These are phyloP conservation scores for Epirrita christyi DNA, from an alignment of 2,888 invertebrate genomes.

Conservation along the genomic window DNA sequence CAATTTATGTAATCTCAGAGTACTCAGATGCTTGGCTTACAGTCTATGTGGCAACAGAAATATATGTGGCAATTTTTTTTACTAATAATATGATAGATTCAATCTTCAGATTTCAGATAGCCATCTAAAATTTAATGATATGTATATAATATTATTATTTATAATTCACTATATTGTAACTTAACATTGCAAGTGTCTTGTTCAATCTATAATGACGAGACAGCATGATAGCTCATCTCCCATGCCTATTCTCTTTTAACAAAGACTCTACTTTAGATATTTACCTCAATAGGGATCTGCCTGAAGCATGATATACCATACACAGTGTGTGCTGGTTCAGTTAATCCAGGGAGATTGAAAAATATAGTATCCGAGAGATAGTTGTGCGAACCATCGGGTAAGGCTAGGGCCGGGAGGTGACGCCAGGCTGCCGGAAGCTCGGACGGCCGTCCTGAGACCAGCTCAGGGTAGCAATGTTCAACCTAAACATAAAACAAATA, in stretches of 20 bases:
- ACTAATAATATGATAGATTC: too few species aligned
- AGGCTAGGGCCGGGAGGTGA: constrained; percentile 96
- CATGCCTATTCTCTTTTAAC: too few species aligned
- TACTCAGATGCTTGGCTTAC: too few species aligned
- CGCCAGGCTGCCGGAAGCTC: constrained; percentile 97
- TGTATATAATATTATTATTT: too few species aligned
- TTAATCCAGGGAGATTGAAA: constrained; percentile 96
- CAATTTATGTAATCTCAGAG: too few species aligned
- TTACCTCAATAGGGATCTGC: constrained; percentile 97
- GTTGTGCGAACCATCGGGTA: constrained; percentile 99
- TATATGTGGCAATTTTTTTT: too few species aligned
- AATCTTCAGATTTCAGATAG: too few species aligned
- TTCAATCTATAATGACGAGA: background rate
- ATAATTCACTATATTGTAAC: too few species aligned
- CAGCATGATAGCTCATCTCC: too few species aligned
- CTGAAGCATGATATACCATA: constrained; percentile 99
- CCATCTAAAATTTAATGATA: too few species aligned
- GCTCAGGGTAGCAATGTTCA: constrained; percentile 96
- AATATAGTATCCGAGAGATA: constrained; percentile 97
- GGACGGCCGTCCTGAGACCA: constrained; percentile 90
- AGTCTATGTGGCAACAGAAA: too few species aligned
- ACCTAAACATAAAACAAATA: constrained; percentile 80
- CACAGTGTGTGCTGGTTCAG: constrained; percentile 92
- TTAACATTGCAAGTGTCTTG: too few species aligned
- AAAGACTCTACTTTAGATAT: background rate